Evolutionary conservation across 1,140 invertebrate species (phyloP), one percentile per base, ranked within the genome.

Genomic region (Rhysida immarginata): DNA sequence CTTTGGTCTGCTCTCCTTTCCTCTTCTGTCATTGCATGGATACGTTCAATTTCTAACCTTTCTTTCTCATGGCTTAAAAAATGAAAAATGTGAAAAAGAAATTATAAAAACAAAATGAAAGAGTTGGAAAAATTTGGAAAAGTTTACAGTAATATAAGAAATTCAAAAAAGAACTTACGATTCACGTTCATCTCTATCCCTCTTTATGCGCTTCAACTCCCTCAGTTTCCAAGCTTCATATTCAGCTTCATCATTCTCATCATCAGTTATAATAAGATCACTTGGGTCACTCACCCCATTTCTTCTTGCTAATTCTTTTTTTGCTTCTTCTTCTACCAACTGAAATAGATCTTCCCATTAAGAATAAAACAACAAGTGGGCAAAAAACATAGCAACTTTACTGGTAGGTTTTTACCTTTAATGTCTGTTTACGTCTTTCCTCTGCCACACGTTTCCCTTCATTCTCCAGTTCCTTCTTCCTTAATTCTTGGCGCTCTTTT

Each of bases 221-320:
- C 96, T 75, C 3, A 96, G 65, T 73, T 99, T 99, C 96, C 96
- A 99, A 0, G 85, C 79, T 71, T 99, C 96, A 67, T 97, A 99
- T 64, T 94, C 93, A 3, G 95, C 80, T 70, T 99, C 96, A 66
- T 96, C 92, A 70, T 96, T 94, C 68, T 99, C 96, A 72, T 99
- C 96, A 67, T 96, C 96, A 0, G 95, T 97, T 65, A 85, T 84
- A 1, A 99, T 83, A 65, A 91, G 87, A 61, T 87, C 81, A n/a
- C 24, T 29, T 2, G 44, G 55, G 24, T 78, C 75, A 8, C 75
- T 78, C 41, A 67, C 65, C 55, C 69, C 62, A 26, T 66, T 62
- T 20, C 64, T 65, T 62, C 75, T 72, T 64, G 64, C 71, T 64
- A 64, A 68, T 65, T 88, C 86, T 65, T 85, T 85, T 48, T 86